Percentiles rank a stretch among this genome's conserved stretches.
phyloP scores from a whole-genome alignment of 2,113 vertebrate species.

The Platysternon megacephalum region DNA sequence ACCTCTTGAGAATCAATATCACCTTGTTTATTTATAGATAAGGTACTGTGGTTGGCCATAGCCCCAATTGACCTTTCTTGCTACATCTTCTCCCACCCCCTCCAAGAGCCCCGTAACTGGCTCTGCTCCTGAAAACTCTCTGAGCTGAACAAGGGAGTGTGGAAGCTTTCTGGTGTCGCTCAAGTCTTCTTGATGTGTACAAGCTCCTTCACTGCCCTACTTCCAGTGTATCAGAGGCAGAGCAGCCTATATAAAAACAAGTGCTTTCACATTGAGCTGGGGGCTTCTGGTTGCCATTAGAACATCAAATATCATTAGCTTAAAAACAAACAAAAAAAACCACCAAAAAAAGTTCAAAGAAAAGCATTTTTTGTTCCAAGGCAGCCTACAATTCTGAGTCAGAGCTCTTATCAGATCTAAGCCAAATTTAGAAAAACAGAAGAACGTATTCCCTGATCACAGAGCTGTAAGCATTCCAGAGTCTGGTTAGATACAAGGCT shows the following conservation, averaged over 20 bases:
- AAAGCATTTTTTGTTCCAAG: not conserved
- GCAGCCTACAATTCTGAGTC: not conserved
- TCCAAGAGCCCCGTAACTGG: not conserved
- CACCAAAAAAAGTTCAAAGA: not conserved
- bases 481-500: not conserved
- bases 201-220: constrained; percentile 1
- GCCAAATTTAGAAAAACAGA: not conserved
- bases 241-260: not conserved
- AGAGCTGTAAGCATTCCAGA: not conserved
- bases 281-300: not conserved
- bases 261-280: not conserved
- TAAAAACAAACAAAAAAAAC: not conserved
- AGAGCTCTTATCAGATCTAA: not conserved
- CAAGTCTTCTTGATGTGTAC: constrained; percentile 16
- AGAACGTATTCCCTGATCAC: not conserved
- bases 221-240: not conserved
- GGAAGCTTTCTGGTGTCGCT: constrained; percentile 29
- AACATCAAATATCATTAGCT: not conserved
- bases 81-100: not conserved
- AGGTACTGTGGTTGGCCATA: not conserved
- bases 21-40: not conserved
- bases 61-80: constrained; percentile 16
- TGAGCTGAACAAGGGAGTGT: not conserved
- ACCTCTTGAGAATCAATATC: constrained; percentile 23
- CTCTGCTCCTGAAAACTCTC: constrained; percentile 30